These are phyloP conservation scores for Cryptotermes secundus DNA, from an alignment of 1,140 invertebrate species.

Conservation along the genomic window DNA sequence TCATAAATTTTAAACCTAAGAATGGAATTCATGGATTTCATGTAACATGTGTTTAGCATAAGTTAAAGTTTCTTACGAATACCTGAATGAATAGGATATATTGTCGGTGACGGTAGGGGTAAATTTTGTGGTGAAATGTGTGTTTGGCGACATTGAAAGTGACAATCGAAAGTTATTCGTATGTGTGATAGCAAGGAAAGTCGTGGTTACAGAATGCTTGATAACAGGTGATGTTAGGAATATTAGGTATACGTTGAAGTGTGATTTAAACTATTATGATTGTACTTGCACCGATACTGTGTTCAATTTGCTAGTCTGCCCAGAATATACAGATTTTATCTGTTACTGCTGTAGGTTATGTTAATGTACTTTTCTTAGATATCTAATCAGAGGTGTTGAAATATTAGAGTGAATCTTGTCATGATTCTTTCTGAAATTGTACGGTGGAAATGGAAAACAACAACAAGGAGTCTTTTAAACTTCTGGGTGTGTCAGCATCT, in stretches of 20 bases:
- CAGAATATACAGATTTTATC: not conserved
- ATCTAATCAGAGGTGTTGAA: not conserved
- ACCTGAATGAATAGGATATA: too few species aligned
- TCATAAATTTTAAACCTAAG: too few species aligned
- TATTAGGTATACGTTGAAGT: not conserved
- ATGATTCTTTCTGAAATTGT: conserved; percentile 30
- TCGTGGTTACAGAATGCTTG: not conserved
- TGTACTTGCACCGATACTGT: not conserved
- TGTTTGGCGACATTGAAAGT: too few species aligned
- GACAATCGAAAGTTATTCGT: too few species aligned
- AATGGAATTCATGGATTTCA: too few species aligned
- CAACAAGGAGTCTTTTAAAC: conserved; percentile 63
- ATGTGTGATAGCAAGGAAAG: too few species aligned
- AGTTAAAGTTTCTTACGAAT: too few species aligned
- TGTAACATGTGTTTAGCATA: too few species aligned
- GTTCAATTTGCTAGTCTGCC: not conserved
- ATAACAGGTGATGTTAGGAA: not conserved
- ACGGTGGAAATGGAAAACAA: conserved; percentile 45
- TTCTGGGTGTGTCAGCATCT: conserved; percentile 57
- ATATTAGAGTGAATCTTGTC: conserved; percentile 24
- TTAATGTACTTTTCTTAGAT: not conserved
- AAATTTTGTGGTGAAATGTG: too few species aligned
- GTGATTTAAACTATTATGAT: not conserved
- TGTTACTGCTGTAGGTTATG: not conserved
- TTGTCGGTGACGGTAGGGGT: too few species aligned